A percentile compares a stretch with the other conserved stretches of the same genome.
Evolutionary conservation across 2,888 invertebrate species (phyloP).

Genomic region (Tachystola acroxantha): DNA sequence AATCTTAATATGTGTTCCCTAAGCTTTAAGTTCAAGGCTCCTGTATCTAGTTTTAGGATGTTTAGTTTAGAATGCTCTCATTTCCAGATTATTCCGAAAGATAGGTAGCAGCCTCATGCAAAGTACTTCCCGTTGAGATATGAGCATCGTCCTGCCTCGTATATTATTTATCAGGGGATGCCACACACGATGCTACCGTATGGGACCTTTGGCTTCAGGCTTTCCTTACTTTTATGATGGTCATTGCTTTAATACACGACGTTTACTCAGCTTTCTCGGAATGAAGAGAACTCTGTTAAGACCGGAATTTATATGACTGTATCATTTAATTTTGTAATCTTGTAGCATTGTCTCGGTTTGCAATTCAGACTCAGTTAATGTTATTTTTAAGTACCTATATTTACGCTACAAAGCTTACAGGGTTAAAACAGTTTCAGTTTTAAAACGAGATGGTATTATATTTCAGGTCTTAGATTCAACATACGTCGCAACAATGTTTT

Average conservation of each 20-base stretch:
- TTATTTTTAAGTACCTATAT: no score
- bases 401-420: no score
- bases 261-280: not conserved
- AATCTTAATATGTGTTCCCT: conserved; percentile 12
- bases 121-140: conserved; percentile 74
- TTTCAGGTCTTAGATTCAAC: no score
- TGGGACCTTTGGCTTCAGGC: conserved; percentile 11
- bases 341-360: no score
- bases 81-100: conserved; percentile 70
- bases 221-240: conserved; percentile 5
- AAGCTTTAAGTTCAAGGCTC: conserved; percentile 19
- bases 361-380: no score
- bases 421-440: no score
- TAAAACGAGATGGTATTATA: no score
- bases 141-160: conserved; percentile 59
- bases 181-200: conserved; percentile 66
- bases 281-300: no score
- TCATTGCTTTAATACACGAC: not conserved
- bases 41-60: conserved; percentile 14
- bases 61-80: conserved; percentile 41
- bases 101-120: conserved; percentile 69
- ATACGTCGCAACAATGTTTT: no score
- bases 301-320: no score
- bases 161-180: conserved; percentile 61
- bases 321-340: no score